Conservation (phyloP, 2,888 invertebrate genomes). For the Clepsis dumicolana region DNA sequence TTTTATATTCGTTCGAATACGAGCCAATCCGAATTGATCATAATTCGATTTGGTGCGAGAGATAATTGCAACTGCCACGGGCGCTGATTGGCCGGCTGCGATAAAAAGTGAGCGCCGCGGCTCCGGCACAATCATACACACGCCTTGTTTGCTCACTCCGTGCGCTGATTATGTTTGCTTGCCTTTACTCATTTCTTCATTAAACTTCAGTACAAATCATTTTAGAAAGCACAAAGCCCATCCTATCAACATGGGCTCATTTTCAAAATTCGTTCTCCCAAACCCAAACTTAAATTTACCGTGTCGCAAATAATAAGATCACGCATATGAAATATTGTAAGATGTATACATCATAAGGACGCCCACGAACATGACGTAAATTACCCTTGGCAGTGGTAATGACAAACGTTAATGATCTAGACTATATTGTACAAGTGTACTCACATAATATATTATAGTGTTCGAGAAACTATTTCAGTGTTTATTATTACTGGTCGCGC, state of each 20-base stretch:
- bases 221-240: constrained; percentile 10
- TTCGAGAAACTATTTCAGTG: constrained; percentile 63
- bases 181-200: constrained; percentile 63
- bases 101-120: constrained; percentile 70
- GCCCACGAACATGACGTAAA: constrained; percentile 58
- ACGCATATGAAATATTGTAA: constrained; percentile 32
- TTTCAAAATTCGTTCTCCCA: constrained; percentile 2
- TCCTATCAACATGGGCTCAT: not conserved
- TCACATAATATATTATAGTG: constrained; percentile 47
- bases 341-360: constrained; percentile 53
- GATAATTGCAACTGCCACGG: constrained; percentile 86
- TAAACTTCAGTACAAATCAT: constrained; percentile 10
- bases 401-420: constrained; percentile 74
- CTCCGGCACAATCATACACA: constrained; percentile 76
- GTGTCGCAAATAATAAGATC: constrained; percentile 27
- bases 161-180: constrained; percentile 80
- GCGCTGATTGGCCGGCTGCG: constrained; percentile 80
- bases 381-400: constrained; percentile 77
- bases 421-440: too few relatives aligned
- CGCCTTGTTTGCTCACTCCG: constrained; percentile 73
- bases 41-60: constrained; percentile 84
- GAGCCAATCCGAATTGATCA: constrained; percentile 87
- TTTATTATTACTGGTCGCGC: constrained; percentile 9
- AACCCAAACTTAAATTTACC: constrained; percentile 5
- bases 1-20: constrained; percentile 85